Conservation (phyloP, 2,888 invertebrate genomes). For the Orgyia antiqua region DNA sequence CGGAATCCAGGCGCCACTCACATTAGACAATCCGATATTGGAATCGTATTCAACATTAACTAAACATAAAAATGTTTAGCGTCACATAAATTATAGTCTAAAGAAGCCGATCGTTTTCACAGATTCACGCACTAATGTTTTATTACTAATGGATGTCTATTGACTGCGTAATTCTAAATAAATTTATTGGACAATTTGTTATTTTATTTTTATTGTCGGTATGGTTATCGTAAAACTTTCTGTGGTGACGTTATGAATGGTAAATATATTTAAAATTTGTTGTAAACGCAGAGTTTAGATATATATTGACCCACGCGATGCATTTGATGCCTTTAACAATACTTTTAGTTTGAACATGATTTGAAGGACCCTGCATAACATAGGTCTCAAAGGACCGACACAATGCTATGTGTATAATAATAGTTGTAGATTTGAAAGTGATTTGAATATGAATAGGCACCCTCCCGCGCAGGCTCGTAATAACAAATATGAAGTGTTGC, state of each 20-base stretch:
- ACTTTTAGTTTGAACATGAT: constrained; percentile 62
- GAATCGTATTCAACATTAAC: constrained; percentile 65
- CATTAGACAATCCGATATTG: constrained; percentile 70
- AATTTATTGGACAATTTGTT: constrained; percentile 42
- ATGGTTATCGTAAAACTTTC: constrained; percentile 52
- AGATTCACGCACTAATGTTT: constrained; percentile 57
- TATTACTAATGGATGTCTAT: constrained; percentile 62
- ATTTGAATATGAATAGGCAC: constrained; percentile 75
- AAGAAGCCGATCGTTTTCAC: constrained; percentile 69
- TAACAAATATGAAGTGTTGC: constrained; percentile 77
- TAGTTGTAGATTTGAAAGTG: constrained; percentile 77
- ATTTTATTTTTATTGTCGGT: constrained; percentile 43
- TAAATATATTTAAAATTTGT: constrained; percentile 63
- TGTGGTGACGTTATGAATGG: constrained; percentile 50
- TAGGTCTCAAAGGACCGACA: constrained; percentile 71
- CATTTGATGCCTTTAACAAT: constrained; percentile 50
- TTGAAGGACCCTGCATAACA: constrained; percentile 70
- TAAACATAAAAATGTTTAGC: constrained; percentile 71
- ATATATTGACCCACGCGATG: constrained; percentile 46
- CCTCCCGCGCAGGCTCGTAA: constrained; percentile 70
- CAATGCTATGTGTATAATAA: constrained; percentile 71
- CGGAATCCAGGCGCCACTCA: constrained; percentile 67
- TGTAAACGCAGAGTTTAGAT: constrained; percentile 65
- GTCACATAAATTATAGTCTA: constrained; percentile 68
- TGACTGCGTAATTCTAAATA: constrained; percentile 44